phyloP scores from a whole-genome alignment of 2,888 invertebrate genomes.

The Plagodis dolabraria region DNA sequence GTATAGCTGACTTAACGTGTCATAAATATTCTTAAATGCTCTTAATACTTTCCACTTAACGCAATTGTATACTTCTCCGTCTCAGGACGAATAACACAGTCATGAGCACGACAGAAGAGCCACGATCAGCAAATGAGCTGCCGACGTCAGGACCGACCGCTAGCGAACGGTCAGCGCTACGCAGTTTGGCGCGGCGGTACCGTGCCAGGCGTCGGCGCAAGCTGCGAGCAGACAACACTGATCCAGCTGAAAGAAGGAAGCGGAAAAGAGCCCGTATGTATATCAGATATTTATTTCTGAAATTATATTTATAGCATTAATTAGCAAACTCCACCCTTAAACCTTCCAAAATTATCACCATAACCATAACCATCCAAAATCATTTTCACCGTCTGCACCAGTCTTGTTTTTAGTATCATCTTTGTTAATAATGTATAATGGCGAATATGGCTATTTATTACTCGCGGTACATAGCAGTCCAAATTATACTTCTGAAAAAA shows the following conservation, averaged over 20 bases:
- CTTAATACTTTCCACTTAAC: no score
- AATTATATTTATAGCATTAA: neutral
- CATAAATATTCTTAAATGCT: no score
- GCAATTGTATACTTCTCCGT: neutral
- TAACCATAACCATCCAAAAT: no score
- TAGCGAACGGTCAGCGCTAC: slow-evolving; percentile 83
- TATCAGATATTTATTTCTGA: neutral
- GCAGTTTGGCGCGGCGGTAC: slow-evolving; percentile 89
- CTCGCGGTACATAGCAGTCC: no score
- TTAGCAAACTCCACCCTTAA: no score
- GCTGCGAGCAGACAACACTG: slow-evolving; percentile 70
- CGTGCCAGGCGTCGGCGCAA: slow-evolving; percentile 77
- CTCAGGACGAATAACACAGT: slow-evolving; percentile 56
- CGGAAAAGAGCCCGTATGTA: slow-evolving; percentile 79
- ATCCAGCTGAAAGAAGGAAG: slow-evolving; percentile 78
- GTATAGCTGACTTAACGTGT: no score
- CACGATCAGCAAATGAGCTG: slow-evolving; percentile 83
- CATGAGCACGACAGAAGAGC: slow-evolving; percentile 73
- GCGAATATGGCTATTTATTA: no score
- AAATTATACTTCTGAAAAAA: no score
- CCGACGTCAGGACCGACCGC: slow-evolving; percentile 88
- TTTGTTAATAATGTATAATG: no score
- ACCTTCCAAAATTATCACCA: no score
- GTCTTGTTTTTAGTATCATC: no score
- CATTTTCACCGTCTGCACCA: no score